Evolutionary conservation across 2,797 vertebrate species (phyloP).

Genomic region (Danio kyathit): DNA sequence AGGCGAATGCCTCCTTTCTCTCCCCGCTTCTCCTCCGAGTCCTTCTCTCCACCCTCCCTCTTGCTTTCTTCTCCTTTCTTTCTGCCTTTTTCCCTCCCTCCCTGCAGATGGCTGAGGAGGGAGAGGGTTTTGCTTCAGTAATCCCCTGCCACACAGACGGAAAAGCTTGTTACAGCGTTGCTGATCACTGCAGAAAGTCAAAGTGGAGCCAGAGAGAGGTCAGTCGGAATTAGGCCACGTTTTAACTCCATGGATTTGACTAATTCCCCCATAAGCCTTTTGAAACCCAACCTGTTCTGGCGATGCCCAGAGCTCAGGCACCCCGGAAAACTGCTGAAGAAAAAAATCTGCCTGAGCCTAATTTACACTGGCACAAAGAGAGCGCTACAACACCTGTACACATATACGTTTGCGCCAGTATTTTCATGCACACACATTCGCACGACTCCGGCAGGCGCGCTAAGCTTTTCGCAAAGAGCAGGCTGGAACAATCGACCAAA

Average conservation of each 20-base stretch:
- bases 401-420: slow-evolving; percentile 40
- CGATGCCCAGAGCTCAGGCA: slow-evolving; percentile 77
- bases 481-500: slow-evolving; percentile 78
- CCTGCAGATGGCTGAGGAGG: slow-evolving; percentile 74
- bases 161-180: slow-evolving; percentile 85
- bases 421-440: slow-evolving; percentile 8
- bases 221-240: slow-evolving; percentile 80
- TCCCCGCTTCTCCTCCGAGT: slow-evolving; percentile 26
- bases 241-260: slow-evolving; percentile 79
- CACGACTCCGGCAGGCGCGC: slow-evolving; percentile 50
- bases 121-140: slow-evolving; percentile 77
- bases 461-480: slow-evolving; percentile 74
- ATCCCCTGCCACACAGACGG: slow-evolving; percentile 82
- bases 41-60: slow-evolving; percentile 53
- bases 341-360: slow-evolving; percentile 79
- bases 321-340: slow-evolving; percentile 71
- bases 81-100: slow-evolving; percentile 52
- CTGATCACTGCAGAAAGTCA: slow-evolving; percentile 86
- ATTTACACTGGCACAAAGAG: slow-evolving; percentile 76
- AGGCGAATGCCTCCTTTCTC: slow-evolving; percentile 68
- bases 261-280: slow-evolving; percentile 83
- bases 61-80: slow-evolving; percentile 45
- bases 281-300: slow-evolving; percentile 80
- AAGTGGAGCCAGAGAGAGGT: slow-evolving; percentile 83
- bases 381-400: slow-evolving; percentile 60